Conservation (phyloP, 2,888 invertebrate genomes). For the Callosobruchus maculatus region DNA sequence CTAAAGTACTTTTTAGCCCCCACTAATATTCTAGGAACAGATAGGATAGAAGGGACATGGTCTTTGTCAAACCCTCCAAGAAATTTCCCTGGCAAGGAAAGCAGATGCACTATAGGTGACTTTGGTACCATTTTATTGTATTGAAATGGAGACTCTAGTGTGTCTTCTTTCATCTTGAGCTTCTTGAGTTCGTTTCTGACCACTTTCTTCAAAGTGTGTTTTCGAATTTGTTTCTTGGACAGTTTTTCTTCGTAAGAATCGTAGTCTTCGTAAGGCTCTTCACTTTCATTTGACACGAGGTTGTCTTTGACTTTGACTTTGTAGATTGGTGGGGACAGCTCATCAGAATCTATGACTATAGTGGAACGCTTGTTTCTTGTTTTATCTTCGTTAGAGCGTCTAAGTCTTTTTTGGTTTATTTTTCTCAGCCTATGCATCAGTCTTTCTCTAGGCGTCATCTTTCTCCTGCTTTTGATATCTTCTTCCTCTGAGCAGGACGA, state of each 20-base stretch:
- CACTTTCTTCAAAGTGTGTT: conserved; percentile 17
- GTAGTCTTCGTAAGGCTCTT: conserved; percentile 7
- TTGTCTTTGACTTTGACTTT: conserved; percentile 16
- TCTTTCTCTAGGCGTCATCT: conserved; percentile 13
- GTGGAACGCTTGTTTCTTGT: conserved; percentile 8
- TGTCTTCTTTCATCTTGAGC: conserved; percentile 15
- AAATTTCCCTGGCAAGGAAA: conserved; percentile 40
- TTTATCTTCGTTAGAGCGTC: not conserved
- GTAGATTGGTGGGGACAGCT: conserved; percentile 18
- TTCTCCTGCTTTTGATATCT: not conserved
- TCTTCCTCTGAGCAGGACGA: not conserved
- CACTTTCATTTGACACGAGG: conserved; percentile 1
- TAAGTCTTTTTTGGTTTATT: conserved; percentile 21
- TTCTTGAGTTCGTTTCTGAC: conserved; percentile 26
- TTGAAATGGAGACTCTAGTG: conserved; percentile 3
- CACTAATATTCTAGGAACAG: conserved; percentile 37
- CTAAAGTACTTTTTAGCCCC: conserved; percentile 38
- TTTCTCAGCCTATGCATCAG: conserved; percentile 25
- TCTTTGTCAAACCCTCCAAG: conserved; percentile 35
- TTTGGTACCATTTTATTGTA: conserved; percentile 26
- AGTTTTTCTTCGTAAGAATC: conserved; percentile 4
- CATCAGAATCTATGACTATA: conserved; percentile 18
- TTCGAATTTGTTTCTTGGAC: conserved; percentile 1
- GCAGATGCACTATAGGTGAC: conserved; percentile 37
- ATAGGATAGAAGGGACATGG: conserved; percentile 35